These are phyloP conservation scores for Cassiopea xamachana DNA, from an alignment of 30 jellyfish, hydroid and myxozoan genomes.

Conservation along the genomic window DNA sequence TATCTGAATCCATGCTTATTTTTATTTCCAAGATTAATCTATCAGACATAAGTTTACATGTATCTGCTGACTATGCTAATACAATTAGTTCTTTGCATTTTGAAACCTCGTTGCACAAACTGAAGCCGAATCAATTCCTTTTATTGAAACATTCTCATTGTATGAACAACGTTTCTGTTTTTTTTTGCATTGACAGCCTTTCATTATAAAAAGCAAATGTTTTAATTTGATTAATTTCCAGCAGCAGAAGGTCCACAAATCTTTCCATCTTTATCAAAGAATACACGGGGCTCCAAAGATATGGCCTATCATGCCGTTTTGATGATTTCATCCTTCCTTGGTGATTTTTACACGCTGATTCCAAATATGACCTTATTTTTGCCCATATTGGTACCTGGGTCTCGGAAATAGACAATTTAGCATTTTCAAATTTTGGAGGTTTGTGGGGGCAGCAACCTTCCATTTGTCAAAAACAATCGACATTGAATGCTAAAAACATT, in stretches of 20 bases:
- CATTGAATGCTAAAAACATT: too few relatives aligned
- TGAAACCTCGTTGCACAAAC: background rate
- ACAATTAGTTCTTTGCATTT: background rate
- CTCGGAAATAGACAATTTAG: too few relatives aligned
- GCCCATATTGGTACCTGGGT: too few relatives aligned
- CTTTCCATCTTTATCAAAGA: too few relatives aligned
- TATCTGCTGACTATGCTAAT: conserved; percentile 18
- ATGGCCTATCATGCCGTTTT: too few relatives aligned
- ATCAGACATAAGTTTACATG: conserved; percentile 6
- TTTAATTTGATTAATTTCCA: background rate
- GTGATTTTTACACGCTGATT: too few relatives aligned
- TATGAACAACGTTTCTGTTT: background rate
- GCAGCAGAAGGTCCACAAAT: background rate
- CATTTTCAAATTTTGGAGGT: too few relatives aligned
- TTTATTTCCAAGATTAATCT: conserved; percentile 17
- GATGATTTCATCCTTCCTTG: too few relatives aligned
- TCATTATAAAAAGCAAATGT: background rate
- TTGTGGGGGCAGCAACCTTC: too few relatives aligned
- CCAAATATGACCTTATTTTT: too few relatives aligned
- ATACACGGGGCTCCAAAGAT: too few relatives aligned
- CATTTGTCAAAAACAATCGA: too few relatives aligned
- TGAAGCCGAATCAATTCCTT: background rate
- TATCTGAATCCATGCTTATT: conserved; percentile 29
- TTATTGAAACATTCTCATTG: background rate
- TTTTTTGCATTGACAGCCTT: background rate